These are phyloP conservation scores for Caenorhabditis zanzibari DNA, from an alignment of 2,888 invertebrate genomes.

Conservation along the genomic window DNA sequence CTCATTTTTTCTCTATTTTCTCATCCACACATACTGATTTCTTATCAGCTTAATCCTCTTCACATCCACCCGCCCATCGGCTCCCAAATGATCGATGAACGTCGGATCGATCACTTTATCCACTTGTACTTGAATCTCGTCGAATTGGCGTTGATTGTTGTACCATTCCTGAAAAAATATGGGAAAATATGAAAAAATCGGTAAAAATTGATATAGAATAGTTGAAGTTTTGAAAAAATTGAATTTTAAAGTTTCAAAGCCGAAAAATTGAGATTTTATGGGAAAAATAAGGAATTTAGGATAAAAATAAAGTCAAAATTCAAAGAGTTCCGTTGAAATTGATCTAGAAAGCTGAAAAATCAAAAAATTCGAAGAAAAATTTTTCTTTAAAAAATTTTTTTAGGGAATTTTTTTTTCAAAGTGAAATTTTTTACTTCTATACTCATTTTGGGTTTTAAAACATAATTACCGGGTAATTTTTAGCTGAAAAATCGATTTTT, in stretches of 20 bases:
- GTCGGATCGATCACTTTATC: constrained; percentile 35
- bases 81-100: constrained; percentile 5
- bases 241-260: background rate
- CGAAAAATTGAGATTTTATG: constrained; percentile 1
- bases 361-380: background rate
- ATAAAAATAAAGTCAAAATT: background rate
- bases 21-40: background rate
- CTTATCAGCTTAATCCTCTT: constrained; percentile 35
- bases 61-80: constrained; percentile 28
- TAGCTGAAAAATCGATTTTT: no score
- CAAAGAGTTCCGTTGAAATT: background rate
- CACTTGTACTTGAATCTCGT: constrained; percentile 51
- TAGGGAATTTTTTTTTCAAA: background rate
- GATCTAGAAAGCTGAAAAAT: background rate
- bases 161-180: constrained; percentile 43
- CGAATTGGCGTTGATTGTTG: constrained; percentile 33
- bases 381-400: background rate
- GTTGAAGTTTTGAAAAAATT: background rate
- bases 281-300: background rate
- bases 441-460: no score
- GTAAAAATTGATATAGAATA: background rate
- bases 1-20: background rate
- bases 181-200: background rate
- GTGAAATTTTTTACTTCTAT: no score
- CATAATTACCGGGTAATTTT: no score